phyloP scores from a whole-genome alignment of 2,888 invertebrate genomes.

The Rhorus exstirpatorius region DNA sequence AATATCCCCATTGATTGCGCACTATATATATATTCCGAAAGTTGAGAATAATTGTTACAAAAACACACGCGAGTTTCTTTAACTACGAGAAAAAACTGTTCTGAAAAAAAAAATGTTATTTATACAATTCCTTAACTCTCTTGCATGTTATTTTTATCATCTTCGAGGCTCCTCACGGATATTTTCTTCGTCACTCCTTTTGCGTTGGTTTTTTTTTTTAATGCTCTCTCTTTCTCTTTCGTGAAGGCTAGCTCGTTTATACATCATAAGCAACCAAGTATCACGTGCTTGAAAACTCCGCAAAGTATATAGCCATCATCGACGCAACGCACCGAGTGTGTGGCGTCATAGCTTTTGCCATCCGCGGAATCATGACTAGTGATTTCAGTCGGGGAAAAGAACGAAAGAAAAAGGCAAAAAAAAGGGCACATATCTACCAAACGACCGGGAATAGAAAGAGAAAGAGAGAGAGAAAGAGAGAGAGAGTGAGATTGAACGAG shows the following conservation, averaged over 20 bases:
- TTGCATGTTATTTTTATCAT: slow-evolving; percentile 17
- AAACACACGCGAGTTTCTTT: not conserved
- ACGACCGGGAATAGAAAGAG: slow-evolving; percentile 51
- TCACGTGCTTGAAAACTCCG: slow-evolving; percentile 57
- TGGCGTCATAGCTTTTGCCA: slow-evolving; percentile 68
- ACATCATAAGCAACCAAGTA: slow-evolving; percentile 31
- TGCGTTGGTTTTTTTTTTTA: slow-evolving; percentile 30
- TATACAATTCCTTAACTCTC: slow-evolving; percentile 22
- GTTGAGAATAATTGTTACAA: too few species aligned
- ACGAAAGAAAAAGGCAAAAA: slow-evolving; percentile 27
- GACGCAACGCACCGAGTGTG: slow-evolving; percentile 59
- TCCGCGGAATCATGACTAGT: slow-evolving; percentile 59
- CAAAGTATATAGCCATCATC: slow-evolving; percentile 51
- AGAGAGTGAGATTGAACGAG: slow-evolving; percentile 14
- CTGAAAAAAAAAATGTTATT: slow-evolving; percentile 24
- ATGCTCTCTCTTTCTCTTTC: slow-evolving; percentile 22
- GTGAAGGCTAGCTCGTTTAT: slow-evolving; percentile 7
- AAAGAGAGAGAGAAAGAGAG: slow-evolving; percentile 26
- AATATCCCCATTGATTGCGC: not conserved
- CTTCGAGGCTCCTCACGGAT: slow-evolving; percentile 23
- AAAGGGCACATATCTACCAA: slow-evolving; percentile 37
- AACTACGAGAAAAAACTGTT: not conserved
- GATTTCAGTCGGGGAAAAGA: slow-evolving; percentile 52
- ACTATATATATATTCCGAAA: too few species aligned
- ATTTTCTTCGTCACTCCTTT: slow-evolving; percentile 29